Conservation (phyloP, 2,797 vertebrate genomes). For the Champsocephalus esox region DNA sequence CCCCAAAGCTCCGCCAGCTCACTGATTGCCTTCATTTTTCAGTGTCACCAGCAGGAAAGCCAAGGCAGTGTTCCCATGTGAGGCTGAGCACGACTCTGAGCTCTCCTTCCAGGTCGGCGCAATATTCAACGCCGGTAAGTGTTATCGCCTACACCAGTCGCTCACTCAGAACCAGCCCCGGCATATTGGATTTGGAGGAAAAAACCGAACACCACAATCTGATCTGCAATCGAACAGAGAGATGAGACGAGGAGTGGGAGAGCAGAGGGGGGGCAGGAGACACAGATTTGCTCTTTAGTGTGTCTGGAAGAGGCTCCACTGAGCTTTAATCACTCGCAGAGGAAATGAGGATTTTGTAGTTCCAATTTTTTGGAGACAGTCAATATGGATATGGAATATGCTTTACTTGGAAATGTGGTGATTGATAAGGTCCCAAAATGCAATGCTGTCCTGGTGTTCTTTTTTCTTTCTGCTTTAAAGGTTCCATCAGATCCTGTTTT, state of each 20-base stretch:
- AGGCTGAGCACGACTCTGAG: conserved; percentile 97
- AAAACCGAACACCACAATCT: conserved; percentile 77
- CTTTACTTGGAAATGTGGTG: conserved; percentile 30
- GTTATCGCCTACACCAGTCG: conserved; percentile 81
- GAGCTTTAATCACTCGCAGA: conserved; percentile 78
- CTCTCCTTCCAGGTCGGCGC: conserved; percentile 96
- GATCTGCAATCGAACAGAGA: conserved; percentile 79
- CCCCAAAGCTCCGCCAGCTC: conserved; percentile 77
- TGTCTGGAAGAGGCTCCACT: conserved; percentile 69
- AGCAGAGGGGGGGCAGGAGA: conserved; percentile 19
- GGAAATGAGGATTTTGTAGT: conserved; percentile 75
- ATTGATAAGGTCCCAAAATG: conserved; percentile 30
- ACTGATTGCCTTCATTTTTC: conserved; percentile 87
- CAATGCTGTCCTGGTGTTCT: conserved; percentile 11
- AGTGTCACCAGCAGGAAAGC: conserved; percentile 90
- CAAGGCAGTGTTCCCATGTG: conserved; percentile 95
- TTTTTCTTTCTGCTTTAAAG: background rate
- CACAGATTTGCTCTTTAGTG: conserved; percentile 70
- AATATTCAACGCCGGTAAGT: conserved; percentile 98
- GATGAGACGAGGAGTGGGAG: conserved; percentile 66
- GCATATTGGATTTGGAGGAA: conserved; percentile 84
- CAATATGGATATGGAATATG: conserved; percentile 33
- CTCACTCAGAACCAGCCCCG: conserved; percentile 75
- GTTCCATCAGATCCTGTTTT: conserved; percentile 3
- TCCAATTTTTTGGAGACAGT: conserved; percentile 46